phyloP scores from a whole-genome alignment of 2,888 invertebrate genomes.

The Flexamia atlantica region DNA sequence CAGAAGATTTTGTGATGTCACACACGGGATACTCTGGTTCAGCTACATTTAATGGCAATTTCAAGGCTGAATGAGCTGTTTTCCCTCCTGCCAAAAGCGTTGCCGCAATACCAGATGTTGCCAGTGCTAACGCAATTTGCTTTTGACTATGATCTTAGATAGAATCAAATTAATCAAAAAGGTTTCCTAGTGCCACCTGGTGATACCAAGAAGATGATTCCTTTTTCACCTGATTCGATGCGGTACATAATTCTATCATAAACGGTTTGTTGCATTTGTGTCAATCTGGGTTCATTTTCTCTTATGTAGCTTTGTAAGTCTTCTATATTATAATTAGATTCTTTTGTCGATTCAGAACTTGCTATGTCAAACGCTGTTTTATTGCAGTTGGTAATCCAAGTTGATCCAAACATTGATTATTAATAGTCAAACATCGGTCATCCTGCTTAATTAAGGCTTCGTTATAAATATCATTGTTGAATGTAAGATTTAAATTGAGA shows the following conservation, averaged over 20 bases:
- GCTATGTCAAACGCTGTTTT: slow-evolving; percentile 70
- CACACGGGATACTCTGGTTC: background rate
- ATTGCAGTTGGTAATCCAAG: slow-evolving; percentile 71
- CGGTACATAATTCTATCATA: slow-evolving; percentile 69
- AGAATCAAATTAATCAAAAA: background rate
- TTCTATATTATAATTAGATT: slow-evolving; percentile 35
- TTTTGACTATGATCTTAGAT: slow-evolving; percentile 46
- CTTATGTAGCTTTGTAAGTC: background rate
- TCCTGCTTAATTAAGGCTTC: slow-evolving; percentile 70
- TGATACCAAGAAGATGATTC: slow-evolving; percentile 67
- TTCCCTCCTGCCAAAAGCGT: background rate
- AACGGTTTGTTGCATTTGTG: slow-evolving; percentile 68
- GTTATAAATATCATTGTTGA: slow-evolving; percentile 67
- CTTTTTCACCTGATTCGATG: slow-evolving; percentile 64
- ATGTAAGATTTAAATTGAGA: slow-evolving; percentile 51
- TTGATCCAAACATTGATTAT: slow-evolving; percentile 68
- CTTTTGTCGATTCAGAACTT: slow-evolving; percentile 65
- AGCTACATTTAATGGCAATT: background rate
- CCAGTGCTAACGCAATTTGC: slow-evolving; percentile 25
- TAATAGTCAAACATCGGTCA: slow-evolving; percentile 69
- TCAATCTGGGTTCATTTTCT: slow-evolving; percentile 66
- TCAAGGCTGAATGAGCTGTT: slow-evolving; percentile 16
- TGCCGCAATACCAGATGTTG: slow-evolving; percentile 15
- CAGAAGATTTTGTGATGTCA: slow-evolving; percentile 1
- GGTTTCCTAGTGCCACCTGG: slow-evolving; percentile 62